Evolutionary conservation across 2,888 invertebrate genomes (phyloP), one percentile per base, ranked within the genome.

Genomic region (Aphidoletes aphidimyza): DNA sequence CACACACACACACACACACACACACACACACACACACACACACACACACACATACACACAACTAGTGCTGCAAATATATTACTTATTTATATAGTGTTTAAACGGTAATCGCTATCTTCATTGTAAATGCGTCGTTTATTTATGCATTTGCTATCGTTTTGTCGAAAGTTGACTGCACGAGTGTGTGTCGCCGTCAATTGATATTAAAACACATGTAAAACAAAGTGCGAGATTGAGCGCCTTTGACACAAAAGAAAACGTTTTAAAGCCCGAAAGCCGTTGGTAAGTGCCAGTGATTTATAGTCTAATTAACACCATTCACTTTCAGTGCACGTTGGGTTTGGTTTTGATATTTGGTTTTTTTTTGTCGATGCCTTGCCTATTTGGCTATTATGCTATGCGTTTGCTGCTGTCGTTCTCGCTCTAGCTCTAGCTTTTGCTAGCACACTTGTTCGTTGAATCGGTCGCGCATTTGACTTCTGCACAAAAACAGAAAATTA

Each of bases 241-340:
- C 69, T 69, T 69, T 69, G 69, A 69, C 69, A 69, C 69, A 69
- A 69, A 69, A 69, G 69, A 69, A 69, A 54, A 69, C 26, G 30
- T 30, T 69, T 69, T 30, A 69, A n/a, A n/a, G 69, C 69, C n/a
- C n/a, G n/a, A 69, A 69, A 69, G 30, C 34, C 69, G 69, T 30
- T 69, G 69, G 69, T 69, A 69, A 69, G 34, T 69, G 69, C 30
- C 69, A 14, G 69, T 69, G 69, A 69, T 69, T 69, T 69, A 69
- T 69, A 69, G 69, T 69, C 69, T 69, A 69, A 69, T 69, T 69
- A 69, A 69, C 69, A 69, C 69, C 69, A 69, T 69, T 69, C 69
- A 69, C 69, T 69, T 69, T 69, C 69, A 69, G 69, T 34, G 30
- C 69, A 69, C 69, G 69, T 69, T 69, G 69, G 11, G 9, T 69